Base-by-base conservation (phyloP, 2,113 vertebrate species). In the Callaeas wilsoni region DNA sequence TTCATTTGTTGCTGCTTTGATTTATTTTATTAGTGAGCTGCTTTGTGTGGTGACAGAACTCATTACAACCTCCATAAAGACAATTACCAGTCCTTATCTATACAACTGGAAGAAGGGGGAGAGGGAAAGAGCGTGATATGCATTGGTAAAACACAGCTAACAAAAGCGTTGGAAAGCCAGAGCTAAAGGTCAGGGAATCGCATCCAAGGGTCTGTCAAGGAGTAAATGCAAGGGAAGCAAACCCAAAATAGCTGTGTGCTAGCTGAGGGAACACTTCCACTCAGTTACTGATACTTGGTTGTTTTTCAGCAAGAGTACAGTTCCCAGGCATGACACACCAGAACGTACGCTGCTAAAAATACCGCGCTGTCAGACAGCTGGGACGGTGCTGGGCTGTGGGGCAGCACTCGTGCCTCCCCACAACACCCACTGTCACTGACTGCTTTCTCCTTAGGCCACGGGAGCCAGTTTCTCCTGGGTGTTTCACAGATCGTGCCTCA, bases 1-100 rank as follows among this genome's bases (percentile, higher is more conserved):
- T 97, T 97, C 97, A 96, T 95, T 97, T 93, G 41, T 84, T 95
- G 94, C 96, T 97, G 95, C 97, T 97, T 97, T 98, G 97, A 98
- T 97, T 98, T 97, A 97, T 97, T 97, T 97, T 98, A 98, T 98
- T 98, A 98, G 96, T 81, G 93, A 97, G 95, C 95, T 95, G 59
- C 94, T 97, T 97, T 98, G 96, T 98, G 96, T 94, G 95, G 96
- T 98, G 97, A 97, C 97, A 98, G 96, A 97, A 92, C 96, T 97
- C 97, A 97, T 97, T 97, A 97, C 93, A 96, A 94, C 94, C 92
- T 94, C 94, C 95, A 97, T 96, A 97, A 98, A 97, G 97, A 97
- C 97, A 98, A 98, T 97, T 91, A 96, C 96, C 93, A 71, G 74
- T 84, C 91, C 95, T 97, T 97, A 97, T 97, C 97, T 97, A 94